Base-by-base conservation (phyloP, 2,888 invertebrate species). In the Rotaria socialis region DNA sequence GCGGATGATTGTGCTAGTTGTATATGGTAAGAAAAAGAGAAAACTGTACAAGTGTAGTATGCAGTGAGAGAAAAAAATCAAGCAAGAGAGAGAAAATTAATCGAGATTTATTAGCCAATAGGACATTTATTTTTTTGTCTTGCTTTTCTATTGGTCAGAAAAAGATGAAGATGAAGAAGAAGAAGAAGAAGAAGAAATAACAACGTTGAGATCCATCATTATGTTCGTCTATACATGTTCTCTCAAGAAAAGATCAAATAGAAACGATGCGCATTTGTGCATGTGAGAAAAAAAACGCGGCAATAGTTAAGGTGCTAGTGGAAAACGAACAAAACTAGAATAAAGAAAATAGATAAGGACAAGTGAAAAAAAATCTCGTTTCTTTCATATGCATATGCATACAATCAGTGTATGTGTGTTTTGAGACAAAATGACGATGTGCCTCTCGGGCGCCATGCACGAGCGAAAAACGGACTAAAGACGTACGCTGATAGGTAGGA, bases 1-100 rank as follows among this genome's bases (percentile, higher is more conserved):
- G 35, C 67, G 67, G 35, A 41, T 41, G 35, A 67, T 35, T 67
- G 11, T 67, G 35, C 19, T 67, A 41, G 35, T 67, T 8, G 14
- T 67, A 67, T 67, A 67, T 67, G 67, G 67, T 67, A 67, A 67
- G 67, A 67, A 67, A 67, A 19, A 35, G 67, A 67, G 35, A 67
- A 67, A 67, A 67, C 67, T 67, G 67, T 67, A 67, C 35, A 67
- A 67, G 35, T 67, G 67, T 67, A 60, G 8, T 52, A 52, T 3
- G 14, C 19, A 35, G 16, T 0, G 19, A 16, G 19, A 41, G 14
- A 67, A 16, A 67, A 67, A 27, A 35, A 27, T 7, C n/a, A 16
- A 35, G n/a, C 10, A 16, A 67, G 67, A 67, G 67, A 67, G 67
- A 67, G 35, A 67, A 67, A 41, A 67, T 35, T 41, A 67, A 67